Evolutionary conservation across 2,888 invertebrate genomes (phyloP), one percentile per base, ranked within the genome.

Genomic region (Lutraria lutraria): DNA sequence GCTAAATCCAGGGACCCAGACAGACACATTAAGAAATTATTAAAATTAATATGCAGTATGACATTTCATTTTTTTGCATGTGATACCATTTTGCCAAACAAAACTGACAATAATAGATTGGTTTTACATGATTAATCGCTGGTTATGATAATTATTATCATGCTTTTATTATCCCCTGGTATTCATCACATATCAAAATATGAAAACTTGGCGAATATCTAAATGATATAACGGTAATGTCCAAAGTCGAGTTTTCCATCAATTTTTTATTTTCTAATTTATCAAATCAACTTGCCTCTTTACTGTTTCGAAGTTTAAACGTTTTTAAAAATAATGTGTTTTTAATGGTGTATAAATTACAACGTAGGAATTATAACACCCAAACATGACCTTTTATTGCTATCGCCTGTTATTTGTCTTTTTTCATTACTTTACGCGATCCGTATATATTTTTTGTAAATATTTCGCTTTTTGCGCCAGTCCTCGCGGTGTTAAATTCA

Each of bases 221-320:
- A 43, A 8, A 25, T 68, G 25, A 12, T 21, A 25, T 68, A 68
- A 25, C 21, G 12, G 12, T 68, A 13, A 25, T n/a, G 25, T 68
- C 12, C 0, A n/a, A 68, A 68, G 12, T 21, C 13, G n/a, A 6
- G 25, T 68, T 12, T 21, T 68, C 63, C 63, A 68, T 68, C 63
- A 68, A n/a, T 0, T 68, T n/a, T n/a, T 68, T 25, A 68, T n/a
- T 68, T 68, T 68, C 63, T 25, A 68, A 68, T 68, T 68, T 68
- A 68, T 68, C 63, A 25, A 25, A 68, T n/a, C 12, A 13, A 25
- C 25, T 21, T n/a, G 63, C 25, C 8, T 25, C 25, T 68, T 68
- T 25, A 25, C 4, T 10, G 25, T 25, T 68, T 12, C 3, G n/a
- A n/a, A 68, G 25, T 68, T 25, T 3, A 25, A 25, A 8, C 21